A percentile compares a stretch with the other conserved stretches of the same genome.
Conservation (phyloP, 2,113 vertebrate species). For the Ceratotherium simum region DNA sequence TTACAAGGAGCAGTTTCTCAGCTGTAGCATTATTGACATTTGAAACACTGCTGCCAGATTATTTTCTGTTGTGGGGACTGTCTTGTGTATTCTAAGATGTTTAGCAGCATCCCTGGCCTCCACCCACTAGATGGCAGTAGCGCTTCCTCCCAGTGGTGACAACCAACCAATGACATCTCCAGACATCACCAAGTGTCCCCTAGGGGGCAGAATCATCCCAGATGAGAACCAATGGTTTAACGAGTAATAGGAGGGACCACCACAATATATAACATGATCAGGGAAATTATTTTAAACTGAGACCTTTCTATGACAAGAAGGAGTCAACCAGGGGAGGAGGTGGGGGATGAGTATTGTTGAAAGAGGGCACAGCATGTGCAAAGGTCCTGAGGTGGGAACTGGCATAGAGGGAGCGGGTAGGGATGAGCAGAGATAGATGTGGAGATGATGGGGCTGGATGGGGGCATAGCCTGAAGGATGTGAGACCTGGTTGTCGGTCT, state of each 20-base stretch:
- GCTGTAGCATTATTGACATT: background rate
- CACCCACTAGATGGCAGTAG: background rate
- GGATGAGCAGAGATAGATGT: background rate
- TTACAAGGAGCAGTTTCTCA: background rate
- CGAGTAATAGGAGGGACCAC: too few species aligned
- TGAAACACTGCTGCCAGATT: background rate
- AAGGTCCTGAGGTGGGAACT: background rate
- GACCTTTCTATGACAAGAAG: background rate
- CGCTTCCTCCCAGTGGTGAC: background rate
- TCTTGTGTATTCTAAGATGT: background rate
- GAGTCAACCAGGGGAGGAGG: background rate
- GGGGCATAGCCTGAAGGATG: background rate
- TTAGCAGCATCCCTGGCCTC: background rate
- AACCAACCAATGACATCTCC: background rate
- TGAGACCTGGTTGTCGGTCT: slow-evolving; percentile 65
- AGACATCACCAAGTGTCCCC: background rate
- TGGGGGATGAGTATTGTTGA: background rate
- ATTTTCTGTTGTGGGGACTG: fast-evolving
- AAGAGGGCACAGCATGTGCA: background rate
- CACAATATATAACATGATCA: background rate
- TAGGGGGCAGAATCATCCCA: background rate
- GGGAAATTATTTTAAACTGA: background rate
- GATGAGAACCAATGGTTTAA: background rate
- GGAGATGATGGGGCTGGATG: too few species aligned
- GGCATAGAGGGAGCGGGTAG: too few species aligned